Evolutionary conservation across 2,797 vertebrate species (phyloP).

Genomic region (Cryptoprocta ferox): DNA sequence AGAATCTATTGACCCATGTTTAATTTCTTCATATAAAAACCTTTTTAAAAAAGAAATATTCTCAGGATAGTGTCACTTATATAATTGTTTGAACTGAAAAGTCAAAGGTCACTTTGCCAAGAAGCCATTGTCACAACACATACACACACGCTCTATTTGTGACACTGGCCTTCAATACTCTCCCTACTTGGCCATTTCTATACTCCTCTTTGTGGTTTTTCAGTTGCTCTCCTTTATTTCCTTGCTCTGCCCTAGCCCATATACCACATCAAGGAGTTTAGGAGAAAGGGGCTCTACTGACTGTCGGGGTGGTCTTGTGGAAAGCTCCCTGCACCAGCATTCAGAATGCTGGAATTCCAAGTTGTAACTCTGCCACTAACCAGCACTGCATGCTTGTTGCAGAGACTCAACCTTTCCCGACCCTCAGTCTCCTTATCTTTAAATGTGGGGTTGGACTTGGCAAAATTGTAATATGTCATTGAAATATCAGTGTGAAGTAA

Average conservation of each 20-base stretch:
- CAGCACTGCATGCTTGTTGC: not conserved
- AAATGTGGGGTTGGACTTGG: not conserved
- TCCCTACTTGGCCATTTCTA: not conserved
- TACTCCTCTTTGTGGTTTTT: not conserved
- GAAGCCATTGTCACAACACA: not conserved
- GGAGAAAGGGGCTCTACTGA: not conserved
- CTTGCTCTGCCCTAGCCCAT: not conserved
- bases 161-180: not conserved
- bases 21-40: not conserved
- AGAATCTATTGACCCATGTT: not conserved
- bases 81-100: not conserved
- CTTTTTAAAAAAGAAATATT: not conserved
- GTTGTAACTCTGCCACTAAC: not conserved
- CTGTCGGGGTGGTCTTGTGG: not conserved
- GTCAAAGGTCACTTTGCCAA: not conserved
- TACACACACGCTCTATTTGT: rapidly evolving
- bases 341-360: not conserved
- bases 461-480: not conserved
- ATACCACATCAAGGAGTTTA: not conserved
- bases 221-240: not conserved
- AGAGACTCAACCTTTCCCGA: not conserved
- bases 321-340: not conserved
- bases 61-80: not conserved
- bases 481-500: not conserved
- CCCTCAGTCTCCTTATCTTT: not conserved